Percentiles rank a stretch among this genome's conserved stretches.
These are phyloP conservation scores for Elaphurus davidianus DNA, from an alignment of 2,113 vertebrate genomes.

Conservation along the genomic window DNA sequence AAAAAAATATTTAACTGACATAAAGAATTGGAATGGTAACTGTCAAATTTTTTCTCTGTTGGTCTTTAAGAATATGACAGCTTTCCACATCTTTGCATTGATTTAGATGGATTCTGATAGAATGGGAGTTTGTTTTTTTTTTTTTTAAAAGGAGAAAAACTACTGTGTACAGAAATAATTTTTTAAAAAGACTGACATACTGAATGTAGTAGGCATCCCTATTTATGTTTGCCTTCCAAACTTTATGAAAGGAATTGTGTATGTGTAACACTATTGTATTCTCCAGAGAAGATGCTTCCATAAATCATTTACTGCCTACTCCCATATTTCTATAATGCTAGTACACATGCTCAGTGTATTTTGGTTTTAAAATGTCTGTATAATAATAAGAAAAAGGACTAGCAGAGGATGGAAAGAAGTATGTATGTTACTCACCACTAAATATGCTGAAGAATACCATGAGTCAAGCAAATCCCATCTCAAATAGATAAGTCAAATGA, in stretches of 20 bases:
- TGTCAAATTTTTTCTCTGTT: neutral
- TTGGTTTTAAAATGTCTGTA: neutral
- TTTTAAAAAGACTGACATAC: neutral
- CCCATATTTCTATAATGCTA: neutral
- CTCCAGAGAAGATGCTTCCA: neutral
- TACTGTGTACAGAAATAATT: neutral
- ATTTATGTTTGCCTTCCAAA: neutral
- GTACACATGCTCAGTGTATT: neutral
- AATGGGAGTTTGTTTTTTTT: neutral
- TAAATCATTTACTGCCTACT: conserved; percentile 15
- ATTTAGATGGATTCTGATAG: neutral
- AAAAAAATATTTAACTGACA: neutral
- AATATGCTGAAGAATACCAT: neutral
- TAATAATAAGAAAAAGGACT: neutral
- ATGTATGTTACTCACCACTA: neutral
- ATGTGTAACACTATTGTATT: neutral
- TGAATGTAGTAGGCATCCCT: neutral
- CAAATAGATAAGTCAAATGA: neutral
- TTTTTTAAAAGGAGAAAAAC: neutral
- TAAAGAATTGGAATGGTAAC: neutral
- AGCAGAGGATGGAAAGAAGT: neutral
- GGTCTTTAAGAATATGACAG: neutral
- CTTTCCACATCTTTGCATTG: neutral
- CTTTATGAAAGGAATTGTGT: neutral
- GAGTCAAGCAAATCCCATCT: neutral